Evolutionary conservation across 2,113 vertebrate species (phyloP).

Genomic region (Daboia siamensis): DNA sequence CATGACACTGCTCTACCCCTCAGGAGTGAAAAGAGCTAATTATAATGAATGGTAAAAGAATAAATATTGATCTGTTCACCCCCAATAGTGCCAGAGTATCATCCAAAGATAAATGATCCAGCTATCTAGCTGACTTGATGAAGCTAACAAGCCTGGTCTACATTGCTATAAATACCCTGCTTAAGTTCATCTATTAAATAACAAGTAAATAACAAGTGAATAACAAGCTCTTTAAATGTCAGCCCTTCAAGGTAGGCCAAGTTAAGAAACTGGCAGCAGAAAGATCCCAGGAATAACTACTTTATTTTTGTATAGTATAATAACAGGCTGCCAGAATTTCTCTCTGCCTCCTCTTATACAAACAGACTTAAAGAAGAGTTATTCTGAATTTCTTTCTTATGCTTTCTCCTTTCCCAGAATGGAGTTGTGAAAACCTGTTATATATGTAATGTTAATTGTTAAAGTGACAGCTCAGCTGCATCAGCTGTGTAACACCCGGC

Average conservation of each 20-base stretch:
- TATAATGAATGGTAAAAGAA: background rate
- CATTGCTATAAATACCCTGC: background rate
- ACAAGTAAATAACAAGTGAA: background rate
- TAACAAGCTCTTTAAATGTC: background rate
- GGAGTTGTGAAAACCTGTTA: background rate
- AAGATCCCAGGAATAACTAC: background rate
- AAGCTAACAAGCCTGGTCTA: background rate
- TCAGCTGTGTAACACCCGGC: no score
- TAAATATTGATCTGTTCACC: background rate
- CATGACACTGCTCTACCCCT: background rate
- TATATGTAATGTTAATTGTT: no score
- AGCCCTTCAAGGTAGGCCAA: background rate
- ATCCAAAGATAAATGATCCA: background rate
- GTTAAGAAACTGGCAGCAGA: background rate
- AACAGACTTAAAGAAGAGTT: background rate
- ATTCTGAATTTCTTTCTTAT: background rate
- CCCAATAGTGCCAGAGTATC: background rate
- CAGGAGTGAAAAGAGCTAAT: background rate
- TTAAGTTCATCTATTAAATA: background rate
- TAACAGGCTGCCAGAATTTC: background rate
- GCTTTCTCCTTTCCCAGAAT: background rate
- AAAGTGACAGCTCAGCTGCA: no score
- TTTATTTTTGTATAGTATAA: background rate
- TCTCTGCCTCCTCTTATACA: background rate
- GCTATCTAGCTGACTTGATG: background rate